Conservation (phyloP, 2,113 vertebrate genomes). For the Phalacrocorax brasilianus region DNA sequence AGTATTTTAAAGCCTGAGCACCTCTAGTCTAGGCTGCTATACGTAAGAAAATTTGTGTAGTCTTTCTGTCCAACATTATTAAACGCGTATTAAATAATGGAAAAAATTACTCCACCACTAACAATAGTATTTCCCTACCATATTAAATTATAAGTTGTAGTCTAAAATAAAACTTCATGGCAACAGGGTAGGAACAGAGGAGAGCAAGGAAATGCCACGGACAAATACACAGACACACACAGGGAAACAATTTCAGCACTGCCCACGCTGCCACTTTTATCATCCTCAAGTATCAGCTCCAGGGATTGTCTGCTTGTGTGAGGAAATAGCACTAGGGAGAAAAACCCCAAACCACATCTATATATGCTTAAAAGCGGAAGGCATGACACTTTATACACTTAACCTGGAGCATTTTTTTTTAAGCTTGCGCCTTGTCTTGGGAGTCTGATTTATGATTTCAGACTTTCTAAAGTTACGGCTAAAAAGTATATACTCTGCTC, state of each 20-base stretch:
- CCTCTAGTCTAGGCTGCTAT: not conserved
- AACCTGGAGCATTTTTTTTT: not conserved
- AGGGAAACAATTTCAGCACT: not conserved
- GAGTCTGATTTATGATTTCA: not conserved
- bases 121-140: not conserved
- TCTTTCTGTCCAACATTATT: not conserved
- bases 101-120: not conserved
- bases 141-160: not conserved
- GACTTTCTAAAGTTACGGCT: not conserved
- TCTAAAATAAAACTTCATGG: not conserved
- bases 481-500: not conserved
- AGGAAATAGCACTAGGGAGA: not conserved
- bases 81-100: not conserved
- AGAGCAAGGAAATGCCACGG: not conserved
- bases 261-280: not conserved
- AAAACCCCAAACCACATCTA: not conserved
- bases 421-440: not conserved
- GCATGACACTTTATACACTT: not conserved
- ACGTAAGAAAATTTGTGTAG: not conserved
- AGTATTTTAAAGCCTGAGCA: not conserved
- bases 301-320: not conserved
- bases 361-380: not conserved
- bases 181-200: not conserved
- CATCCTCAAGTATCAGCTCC: not conserved
- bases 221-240: not conserved